Base-by-base conservation (phyloP, 2,888 invertebrate species). In the Chaitophorus viminalis region DNA sequence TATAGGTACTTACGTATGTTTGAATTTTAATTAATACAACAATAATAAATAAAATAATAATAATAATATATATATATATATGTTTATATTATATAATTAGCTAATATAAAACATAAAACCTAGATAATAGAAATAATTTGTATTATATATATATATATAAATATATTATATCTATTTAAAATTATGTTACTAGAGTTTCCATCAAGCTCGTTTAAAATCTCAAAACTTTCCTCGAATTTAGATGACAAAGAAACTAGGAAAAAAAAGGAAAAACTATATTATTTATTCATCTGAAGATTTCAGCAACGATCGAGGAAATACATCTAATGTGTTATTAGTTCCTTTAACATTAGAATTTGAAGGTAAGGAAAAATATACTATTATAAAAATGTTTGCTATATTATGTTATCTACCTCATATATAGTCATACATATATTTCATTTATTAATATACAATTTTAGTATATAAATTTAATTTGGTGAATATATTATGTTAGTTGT, bases 1-100 rank as follows among this genome's bases (percentile, higher is more conserved):
- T 74, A 74, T 74, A 52, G 52, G 52, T 52, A 74, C n/a, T n/a
- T n/a, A n/a, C 39, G 74, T 74, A 74, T 39, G n/a, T 74, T 74
- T 39, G 36, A 74, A 9, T 52, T 52, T 52, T 52, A 52, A 52
- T 52, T 52, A 52, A 14, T 52, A 52, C 52, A 52, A 14, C 52
- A 52, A 52, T 52, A 52, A 52, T 74, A 39, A 74, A 14, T 74
- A 74, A 18, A 74, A 9, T 39, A 39, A 74, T 39, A 39, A 74
- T 39, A 9, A 52, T 52, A 52, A 52, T 52, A 52, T 52, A 52
- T 52, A 52, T 52, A 52, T 52, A 52, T 52, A 52, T 52, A 52
- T 52, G 14, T 52, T 9, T 52, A 52, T 52, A 52, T 52, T 52
- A 52, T 52, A 52, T 14, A 9, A 52, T 52, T 52, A 52, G 52